A percentile compares a stretch with the other conserved stretches of the same genome.
phyloP scores from a whole-genome alignment of 2,797 vertebrate genomes.

The Dipus sagitta region DNA sequence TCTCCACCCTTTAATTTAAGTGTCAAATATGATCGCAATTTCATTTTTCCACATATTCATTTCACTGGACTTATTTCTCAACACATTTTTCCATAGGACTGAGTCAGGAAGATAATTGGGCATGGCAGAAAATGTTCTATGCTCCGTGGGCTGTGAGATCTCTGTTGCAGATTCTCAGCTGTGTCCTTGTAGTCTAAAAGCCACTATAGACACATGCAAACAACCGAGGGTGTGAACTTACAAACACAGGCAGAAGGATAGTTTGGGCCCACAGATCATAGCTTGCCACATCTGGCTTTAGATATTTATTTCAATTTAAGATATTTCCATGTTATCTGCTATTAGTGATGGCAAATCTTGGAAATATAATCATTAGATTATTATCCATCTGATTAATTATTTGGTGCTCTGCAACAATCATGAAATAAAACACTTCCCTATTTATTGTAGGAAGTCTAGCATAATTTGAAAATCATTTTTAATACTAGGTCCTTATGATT shows the following conservation, averaged over 20 bases:
- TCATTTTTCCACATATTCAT: background rate
- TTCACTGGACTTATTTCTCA: background rate
- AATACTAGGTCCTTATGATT: background rate
- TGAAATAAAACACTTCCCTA: conserved; percentile 8
- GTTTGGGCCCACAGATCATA: background rate
- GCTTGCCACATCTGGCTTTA: conserved; percentile 1
- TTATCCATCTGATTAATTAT: background rate
- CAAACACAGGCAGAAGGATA: conserved; percentile 22
- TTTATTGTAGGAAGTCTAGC: background rate
- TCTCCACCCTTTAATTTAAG: background rate
- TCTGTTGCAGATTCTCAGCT: background rate
- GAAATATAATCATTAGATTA: conserved; percentile 27
- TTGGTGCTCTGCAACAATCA: conserved; percentile 2
- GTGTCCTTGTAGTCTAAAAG: background rate
- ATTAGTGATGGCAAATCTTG: background rate
- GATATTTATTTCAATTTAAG: background rate
- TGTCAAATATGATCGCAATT: background rate
- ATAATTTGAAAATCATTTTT: conserved; percentile 1
- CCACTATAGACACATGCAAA: background rate
- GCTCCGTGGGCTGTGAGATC: background rate
- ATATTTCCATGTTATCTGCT: background rate
- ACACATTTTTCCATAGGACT: background rate
- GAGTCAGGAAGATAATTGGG: background rate
- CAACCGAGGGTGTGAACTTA: background rate
- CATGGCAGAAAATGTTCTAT: background rate